Evolutionary conservation across 2,797 vertebrate genomes (phyloP), one percentile per base, ranked within the genome.

Genomic region (Coregonus sp.): DNA sequence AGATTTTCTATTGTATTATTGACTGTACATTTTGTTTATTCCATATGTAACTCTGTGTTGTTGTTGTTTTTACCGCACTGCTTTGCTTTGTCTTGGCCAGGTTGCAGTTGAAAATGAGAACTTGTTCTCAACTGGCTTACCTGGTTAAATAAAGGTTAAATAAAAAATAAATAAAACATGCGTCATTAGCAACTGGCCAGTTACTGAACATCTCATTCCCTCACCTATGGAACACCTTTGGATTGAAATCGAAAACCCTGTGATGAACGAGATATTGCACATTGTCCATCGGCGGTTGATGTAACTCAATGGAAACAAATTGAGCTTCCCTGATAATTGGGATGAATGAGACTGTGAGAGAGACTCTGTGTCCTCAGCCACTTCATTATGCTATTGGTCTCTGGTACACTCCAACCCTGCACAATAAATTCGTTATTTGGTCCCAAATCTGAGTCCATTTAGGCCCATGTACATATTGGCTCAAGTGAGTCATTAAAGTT

Each of bases 401-500:
- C 29, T 35, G 66, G 29, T 15, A 14, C 29, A 67, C 65, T 16
- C 66, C 15, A 67, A 16, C 15, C 29, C 14, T 15, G 66, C 66
- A 33, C 66, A 67, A 67, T 67, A 31, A 67, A 35, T 67, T 35
- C 5, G 15, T 35, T 16, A 67, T 37, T 67, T 67, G 66, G 66
- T 67, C 31, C 37, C 31, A 67, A 67, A 67, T 67, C 65, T 15
- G 14, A 67, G 29, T 33, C 14, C 66, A 70, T 70, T 70, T n/a
- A 70, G n/a, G 35, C 68, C 37, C 37, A 37, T 70, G 68, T 47
- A 70, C 68, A 47, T 47, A 70, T 47, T 69, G 67, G 35, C 35
- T 69, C 67, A 37, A 69, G 67, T 47, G 35, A 69, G 35, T 69
- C 67, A 69, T 40, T 37, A 14, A 33, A 33, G 29, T 12, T 18